These are phyloP conservation scores for Zosterops borbonicus DNA, from an alignment of 2,113 vertebrate species.

Conservation along the genomic window DNA sequence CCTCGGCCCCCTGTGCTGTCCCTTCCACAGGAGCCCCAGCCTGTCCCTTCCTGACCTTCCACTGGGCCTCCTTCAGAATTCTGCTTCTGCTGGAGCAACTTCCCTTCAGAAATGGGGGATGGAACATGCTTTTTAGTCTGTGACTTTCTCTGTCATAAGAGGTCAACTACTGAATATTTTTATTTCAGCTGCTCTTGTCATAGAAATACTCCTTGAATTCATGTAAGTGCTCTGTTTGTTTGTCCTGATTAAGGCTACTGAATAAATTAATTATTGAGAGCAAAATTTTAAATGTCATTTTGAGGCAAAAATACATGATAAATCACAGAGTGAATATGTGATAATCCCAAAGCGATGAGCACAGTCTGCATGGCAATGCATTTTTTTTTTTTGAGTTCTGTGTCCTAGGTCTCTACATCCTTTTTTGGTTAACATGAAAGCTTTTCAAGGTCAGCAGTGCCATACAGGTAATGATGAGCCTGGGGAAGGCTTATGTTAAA, in stretches of 20 bases:
- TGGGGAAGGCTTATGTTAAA: constrained; percentile 41
- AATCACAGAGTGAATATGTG: not conserved
- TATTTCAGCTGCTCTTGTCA: not conserved
- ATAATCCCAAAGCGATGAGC: not conserved
- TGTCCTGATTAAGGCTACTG: not conserved
- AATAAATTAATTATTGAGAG: not conserved
- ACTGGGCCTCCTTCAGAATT: fast-evolving
- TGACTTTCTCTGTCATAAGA: not conserved
- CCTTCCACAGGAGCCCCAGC: fast-evolving
- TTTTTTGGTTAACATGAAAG: constrained; percentile 12
- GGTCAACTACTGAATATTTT: not conserved
- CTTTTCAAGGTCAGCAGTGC: constrained; percentile 60
- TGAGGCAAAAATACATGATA: not conserved
- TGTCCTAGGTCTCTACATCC: not conserved
- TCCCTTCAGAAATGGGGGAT: not conserved
- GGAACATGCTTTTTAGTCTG: not conserved
- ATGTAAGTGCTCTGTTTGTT: not conserved
- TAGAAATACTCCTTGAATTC: not conserved
- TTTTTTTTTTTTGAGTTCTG: not conserved
- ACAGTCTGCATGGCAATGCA: not conserved
- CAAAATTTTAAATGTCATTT: not conserved
- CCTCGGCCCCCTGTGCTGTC: fast-evolving
- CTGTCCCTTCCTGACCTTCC: not conserved
- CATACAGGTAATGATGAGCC: constrained; percentile 23
- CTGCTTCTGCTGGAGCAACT: not conserved